Evolutionary conservation across 2,888 invertebrate species (phyloP).

Genomic region (Chydorus sphaericus): DNA sequence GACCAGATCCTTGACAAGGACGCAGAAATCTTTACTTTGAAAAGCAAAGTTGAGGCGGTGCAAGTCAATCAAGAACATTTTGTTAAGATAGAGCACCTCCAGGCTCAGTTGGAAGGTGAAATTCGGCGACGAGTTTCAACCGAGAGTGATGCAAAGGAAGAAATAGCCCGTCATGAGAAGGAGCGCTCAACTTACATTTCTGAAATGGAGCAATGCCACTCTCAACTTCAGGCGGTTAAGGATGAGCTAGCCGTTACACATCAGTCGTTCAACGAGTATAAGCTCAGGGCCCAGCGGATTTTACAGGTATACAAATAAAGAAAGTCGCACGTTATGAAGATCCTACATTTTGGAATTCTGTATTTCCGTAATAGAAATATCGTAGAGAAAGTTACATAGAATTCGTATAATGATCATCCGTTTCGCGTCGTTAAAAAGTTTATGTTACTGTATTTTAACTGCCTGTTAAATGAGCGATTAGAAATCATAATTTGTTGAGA

Average conservation of each 20-base stretch:
- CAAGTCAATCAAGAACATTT: conserved; percentile 11
- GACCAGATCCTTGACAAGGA: conserved; percentile 12
- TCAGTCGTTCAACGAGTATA: conserved; percentile 12
- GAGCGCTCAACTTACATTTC: neutral
- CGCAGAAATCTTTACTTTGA: conserved; percentile 2
- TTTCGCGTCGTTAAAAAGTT: no score
- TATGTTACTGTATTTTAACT: no score
- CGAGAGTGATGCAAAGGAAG: neutral
- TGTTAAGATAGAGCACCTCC: neutral
- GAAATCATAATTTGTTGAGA: no score
- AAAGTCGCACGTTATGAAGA: no score
- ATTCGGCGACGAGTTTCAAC: neutral
- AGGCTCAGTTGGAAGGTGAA: conserved; percentile 10
- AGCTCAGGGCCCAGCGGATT: conserved; percentile 11
- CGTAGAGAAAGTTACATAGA: no score
- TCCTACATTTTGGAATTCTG: no score
- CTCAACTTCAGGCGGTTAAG: conserved; percentile 5
- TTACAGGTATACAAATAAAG: no score
- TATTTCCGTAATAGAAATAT: no score
- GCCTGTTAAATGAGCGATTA: no score
- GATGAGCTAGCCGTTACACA: conserved; percentile 4
- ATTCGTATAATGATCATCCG: no score
- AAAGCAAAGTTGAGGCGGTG: conserved; percentile 10
- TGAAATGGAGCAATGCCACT: conserved; percentile 2
- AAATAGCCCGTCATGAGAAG: conserved; percentile 4